A percentile compares a stretch with the other conserved stretches of the same genome.
Evolutionary conservation across 2,797 vertebrate genomes (phyloP).

Genomic region (Ibycter americanus): DNA sequence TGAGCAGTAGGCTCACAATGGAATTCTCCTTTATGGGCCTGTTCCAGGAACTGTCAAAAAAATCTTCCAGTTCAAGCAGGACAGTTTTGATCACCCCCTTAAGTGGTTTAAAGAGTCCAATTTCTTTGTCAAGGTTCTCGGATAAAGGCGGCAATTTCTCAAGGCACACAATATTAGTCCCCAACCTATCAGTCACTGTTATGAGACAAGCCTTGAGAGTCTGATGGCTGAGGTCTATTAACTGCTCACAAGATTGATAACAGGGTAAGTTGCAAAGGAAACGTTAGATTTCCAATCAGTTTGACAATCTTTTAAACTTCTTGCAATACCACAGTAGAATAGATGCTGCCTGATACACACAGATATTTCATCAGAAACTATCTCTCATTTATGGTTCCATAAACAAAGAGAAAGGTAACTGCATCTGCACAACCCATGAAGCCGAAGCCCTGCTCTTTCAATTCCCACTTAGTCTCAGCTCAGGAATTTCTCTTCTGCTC

Average conservation of each 20-base stretch:
- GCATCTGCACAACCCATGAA: not conserved
- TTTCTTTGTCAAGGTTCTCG: constrained; percentile 73
- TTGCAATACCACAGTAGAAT: not conserved
- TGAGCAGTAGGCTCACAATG: not conserved
- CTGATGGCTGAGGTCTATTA: constrained; percentile 64
- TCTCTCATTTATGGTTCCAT: not conserved
- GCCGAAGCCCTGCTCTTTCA: not conserved
- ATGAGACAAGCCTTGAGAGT: constrained; percentile 62
- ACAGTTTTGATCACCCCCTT: constrained; percentile 55
- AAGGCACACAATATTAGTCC: constrained; percentile 36
- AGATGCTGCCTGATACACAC: not conserved
- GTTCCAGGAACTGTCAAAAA: constrained; percentile 42
- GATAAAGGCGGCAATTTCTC: constrained; percentile 58
- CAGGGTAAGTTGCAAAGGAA: constrained; percentile 40
- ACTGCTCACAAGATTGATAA: constrained; percentile 65
- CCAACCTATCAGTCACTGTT: constrained; percentile 59
- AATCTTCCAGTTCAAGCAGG: constrained; percentile 25
- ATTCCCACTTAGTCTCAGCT: not conserved
- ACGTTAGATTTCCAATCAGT: constrained; percentile 17
- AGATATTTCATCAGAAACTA: not conserved
- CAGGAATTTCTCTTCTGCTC: not conserved
- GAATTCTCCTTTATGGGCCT: constrained; percentile 44
- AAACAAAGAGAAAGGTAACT: not conserved
- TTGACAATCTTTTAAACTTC: constrained; percentile 27
- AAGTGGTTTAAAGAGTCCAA: constrained; percentile 67